A percentile compares a stretch with the other conserved stretches of the same genome.
Evolutionary conservation across 2,113 vertebrate genomes (phyloP).

Genomic region (Antennarius striatus): DNA sequence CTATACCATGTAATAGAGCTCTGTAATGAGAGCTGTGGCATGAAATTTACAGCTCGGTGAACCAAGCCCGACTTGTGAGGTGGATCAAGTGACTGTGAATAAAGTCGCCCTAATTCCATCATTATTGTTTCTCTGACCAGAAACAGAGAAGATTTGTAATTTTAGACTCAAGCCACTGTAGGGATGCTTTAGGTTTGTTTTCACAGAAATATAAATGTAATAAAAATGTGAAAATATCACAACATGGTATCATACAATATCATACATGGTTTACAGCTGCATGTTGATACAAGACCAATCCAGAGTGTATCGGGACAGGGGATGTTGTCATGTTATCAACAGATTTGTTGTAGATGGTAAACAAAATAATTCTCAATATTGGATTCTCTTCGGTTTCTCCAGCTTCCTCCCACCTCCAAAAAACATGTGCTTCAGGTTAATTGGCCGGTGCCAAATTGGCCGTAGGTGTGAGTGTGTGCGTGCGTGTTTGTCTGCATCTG

Average conservation of each 20-base stretch:
- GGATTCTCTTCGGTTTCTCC: too few species aligned
- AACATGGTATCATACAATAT: conserved; percentile 48
- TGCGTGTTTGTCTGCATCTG: too few species aligned
- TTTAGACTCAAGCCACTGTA: conserved; percentile 25
- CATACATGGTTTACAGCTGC: conserved; percentile 26
- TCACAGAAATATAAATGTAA: conserved; percentile 54
- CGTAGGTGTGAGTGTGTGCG: too few species aligned
- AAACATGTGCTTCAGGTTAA: too few species aligned
- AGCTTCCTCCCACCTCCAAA: too few species aligned
- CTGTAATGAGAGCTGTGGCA: too few species aligned
- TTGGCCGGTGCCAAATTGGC: too few species aligned
- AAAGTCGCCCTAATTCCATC: conserved; percentile 36
- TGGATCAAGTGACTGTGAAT: conserved; percentile 22
- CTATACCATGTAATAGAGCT: too few species aligned
- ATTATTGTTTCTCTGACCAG: conserved; percentile 57
- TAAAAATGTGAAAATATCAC: conserved; percentile 50
- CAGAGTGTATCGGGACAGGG: neutral
- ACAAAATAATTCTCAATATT: too few species aligned
- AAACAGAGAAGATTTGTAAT: conserved; percentile 26
- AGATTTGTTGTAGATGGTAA: neutral
- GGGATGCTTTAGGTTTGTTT: conserved; percentile 46
- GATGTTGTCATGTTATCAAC: neutral
- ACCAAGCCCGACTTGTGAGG: neutral
- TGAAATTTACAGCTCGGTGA: too few species aligned
- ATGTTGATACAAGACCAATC: conserved; percentile 29